phyloP scores from a whole-genome alignment of 2,888 invertebrate species.

The Actias luna region DNA sequence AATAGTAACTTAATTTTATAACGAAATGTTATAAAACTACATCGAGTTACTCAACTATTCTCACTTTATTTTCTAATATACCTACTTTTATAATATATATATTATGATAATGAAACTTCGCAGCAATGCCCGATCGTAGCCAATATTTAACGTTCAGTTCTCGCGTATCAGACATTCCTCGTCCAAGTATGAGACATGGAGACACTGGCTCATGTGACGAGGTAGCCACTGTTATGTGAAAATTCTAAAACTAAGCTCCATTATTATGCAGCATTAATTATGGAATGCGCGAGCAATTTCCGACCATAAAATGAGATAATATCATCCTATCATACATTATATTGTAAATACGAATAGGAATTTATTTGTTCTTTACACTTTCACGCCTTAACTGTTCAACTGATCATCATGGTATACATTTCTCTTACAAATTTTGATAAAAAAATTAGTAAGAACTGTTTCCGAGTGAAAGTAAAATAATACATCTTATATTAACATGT shows the following conservation, averaged over 20 bases:
- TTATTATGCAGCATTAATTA: neutral
- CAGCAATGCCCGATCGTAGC: slow-evolving; percentile 56
- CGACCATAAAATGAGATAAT: neutral
- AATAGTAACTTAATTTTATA: neutral
- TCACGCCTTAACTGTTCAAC: no score
- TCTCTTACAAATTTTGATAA: no score
- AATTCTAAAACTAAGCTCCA: slow-evolving; percentile 49
- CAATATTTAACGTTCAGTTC: slow-evolving; percentile 52
- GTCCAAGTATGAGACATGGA: slow-evolving; percentile 63
- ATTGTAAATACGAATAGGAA: no score
- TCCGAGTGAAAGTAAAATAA: no score
- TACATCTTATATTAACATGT: no score
- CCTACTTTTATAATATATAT: slow-evolving; percentile 9
- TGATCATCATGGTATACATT: no score
- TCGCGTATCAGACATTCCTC: slow-evolving; percentile 59
- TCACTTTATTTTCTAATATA: neutral
- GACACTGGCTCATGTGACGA: slow-evolving; percentile 47
- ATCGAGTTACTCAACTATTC: neutral
- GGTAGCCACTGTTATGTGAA: slow-evolving; percentile 40
- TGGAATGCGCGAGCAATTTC: neutral
- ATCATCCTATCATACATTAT: no score
- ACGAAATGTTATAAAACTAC: slow-evolving; percentile 7
- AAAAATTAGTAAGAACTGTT: no score
- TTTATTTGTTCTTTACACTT: no score
- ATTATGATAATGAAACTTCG: slow-evolving; percentile 66